Conservation (phyloP, 2,888 invertebrate species). For the Napeogenes inachia region DNA sequence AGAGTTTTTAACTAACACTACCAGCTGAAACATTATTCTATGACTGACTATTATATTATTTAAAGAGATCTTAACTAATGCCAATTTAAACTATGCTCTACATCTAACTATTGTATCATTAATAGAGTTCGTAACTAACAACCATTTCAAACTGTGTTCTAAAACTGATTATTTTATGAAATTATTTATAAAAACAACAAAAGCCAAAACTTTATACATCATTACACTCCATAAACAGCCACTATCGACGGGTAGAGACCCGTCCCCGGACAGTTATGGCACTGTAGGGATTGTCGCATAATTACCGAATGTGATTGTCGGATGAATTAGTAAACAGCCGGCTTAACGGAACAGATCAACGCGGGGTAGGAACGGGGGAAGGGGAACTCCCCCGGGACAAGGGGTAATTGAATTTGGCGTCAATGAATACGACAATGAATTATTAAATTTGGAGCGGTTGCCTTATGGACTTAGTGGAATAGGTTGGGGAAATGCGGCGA, state of each 20-base stretch:
- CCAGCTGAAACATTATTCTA: too few relatives aligned
- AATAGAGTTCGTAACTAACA: too few relatives aligned
- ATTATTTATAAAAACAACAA: too few relatives aligned
- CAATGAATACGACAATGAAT: conserved; percentile 75
- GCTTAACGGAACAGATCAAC: conserved; percentile 50
- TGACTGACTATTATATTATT: too few relatives aligned
- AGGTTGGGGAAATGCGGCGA: conserved; percentile 5
- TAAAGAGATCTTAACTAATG: too few relatives aligned
- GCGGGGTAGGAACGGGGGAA: conserved; percentile 29
- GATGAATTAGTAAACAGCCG: conserved; percentile 70
- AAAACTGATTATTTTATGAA: too few relatives aligned
- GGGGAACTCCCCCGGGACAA: conserved; percentile 38
- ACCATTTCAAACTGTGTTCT: too few relatives aligned
- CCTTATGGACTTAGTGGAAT: conserved; percentile 27
- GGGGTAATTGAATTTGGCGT: conserved; percentile 72
- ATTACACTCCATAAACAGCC: conserved; percentile 17
- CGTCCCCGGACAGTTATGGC: conserved; percentile 21
- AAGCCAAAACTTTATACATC: too few relatives aligned
- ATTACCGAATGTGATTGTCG: conserved; percentile 70
- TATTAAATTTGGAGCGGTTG: conserved; percentile 66
- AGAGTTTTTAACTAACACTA: too few relatives aligned
- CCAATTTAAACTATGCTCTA: too few relatives aligned
- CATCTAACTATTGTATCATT: too few relatives aligned
- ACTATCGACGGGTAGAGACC: conserved; percentile 22
- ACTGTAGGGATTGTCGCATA: conserved; percentile 57